Percentiles rank a stretch among this genome's conserved stretches.
Evolutionary conservation across 2,113 vertebrate species (phyloP).

Genomic region (Romanogobio albipinnatus): DNA sequence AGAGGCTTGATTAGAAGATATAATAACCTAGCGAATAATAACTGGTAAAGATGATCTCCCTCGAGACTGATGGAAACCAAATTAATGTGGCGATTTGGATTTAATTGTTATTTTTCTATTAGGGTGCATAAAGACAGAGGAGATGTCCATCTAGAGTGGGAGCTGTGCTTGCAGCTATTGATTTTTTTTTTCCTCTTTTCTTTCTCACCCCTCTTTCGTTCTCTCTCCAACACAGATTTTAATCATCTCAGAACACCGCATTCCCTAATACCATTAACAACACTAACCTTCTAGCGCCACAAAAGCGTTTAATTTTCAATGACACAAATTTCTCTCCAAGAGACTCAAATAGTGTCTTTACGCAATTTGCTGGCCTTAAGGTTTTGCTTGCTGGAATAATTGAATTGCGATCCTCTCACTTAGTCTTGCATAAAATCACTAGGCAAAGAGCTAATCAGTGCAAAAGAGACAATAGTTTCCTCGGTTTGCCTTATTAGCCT

Average conservation of each 20-base stretch:
- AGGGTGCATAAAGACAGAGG: slow-evolving; percentile 81
- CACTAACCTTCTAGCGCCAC: slow-evolving; percentile 89
- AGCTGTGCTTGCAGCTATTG: slow-evolving; percentile 95
- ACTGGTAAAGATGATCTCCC: slow-evolving; percentile 83
- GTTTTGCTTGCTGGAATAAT: slow-evolving; percentile 80
- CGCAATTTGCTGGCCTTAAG: slow-evolving; percentile 90
- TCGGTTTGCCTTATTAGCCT: slow-evolving; percentile 82
- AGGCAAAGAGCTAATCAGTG: slow-evolving; percentile 94
- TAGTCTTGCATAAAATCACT: slow-evolving; percentile 87
- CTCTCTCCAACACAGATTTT: slow-evolving; percentile 91
- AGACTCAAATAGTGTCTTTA: slow-evolving; percentile 87
- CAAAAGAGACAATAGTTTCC: slow-evolving; percentile 90
- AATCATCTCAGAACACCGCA: slow-evolving; percentile 84
- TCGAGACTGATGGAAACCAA: slow-evolving; percentile 89
- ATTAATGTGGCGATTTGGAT: slow-evolving; percentile 91
- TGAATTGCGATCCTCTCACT: slow-evolving; percentile 89
- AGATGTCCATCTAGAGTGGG: slow-evolving; percentile 85
- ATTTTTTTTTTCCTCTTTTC: slow-evolving; percentile 72
- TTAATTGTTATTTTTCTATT: slow-evolving; percentile 94
- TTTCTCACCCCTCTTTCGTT: slow-evolving; percentile 29
- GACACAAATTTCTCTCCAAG: slow-evolving; percentile 86
- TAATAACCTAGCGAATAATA: slow-evolving; percentile 90
- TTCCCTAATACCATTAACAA: slow-evolving; percentile 97
- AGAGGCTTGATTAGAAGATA: slow-evolving; percentile 90
- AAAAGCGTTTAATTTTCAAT: slow-evolving; percentile 95